A percentile compares a stretch with the other conserved stretches of the same genome.
Evolutionary conservation across 2,888 invertebrate genomes (phyloP).

Genomic region (Herminia tarsipennalis): DNA sequence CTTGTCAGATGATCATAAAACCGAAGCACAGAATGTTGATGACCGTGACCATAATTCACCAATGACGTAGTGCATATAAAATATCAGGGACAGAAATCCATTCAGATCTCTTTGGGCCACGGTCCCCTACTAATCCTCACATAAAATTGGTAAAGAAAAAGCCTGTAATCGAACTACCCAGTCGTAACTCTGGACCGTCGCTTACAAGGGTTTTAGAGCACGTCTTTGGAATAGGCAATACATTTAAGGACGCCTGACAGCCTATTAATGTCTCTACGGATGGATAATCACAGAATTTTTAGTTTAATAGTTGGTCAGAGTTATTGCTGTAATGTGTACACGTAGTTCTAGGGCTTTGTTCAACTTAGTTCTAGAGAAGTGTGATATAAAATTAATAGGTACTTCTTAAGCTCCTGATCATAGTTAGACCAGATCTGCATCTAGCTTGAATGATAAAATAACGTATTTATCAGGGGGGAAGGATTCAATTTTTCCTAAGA

Average conservation of each 20-base stretch:
- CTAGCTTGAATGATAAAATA: too few relatives aligned
- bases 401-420: too few relatives aligned
- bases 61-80: constrained; percentile 25
- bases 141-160: constrained; percentile 59
- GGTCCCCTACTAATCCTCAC: constrained; percentile 49
- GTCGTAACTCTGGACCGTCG: constrained; percentile 59
- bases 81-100: constrained; percentile 27
- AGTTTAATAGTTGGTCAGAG: neutral
- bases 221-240: constrained; percentile 42
- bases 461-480: too few relatives aligned
- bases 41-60: constrained; percentile 18
- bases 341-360: too few relatives aligned
- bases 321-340: too few relatives aligned
- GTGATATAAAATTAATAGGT: too few relatives aligned
- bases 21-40: neutral
- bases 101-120: constrained; percentile 24
- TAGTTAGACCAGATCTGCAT: too few relatives aligned
- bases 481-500: too few relatives aligned
- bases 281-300: constrained; percentile 3
- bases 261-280: constrained; percentile 30
- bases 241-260: constrained; percentile 34
- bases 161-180: constrained; percentile 53
- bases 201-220: constrained; percentile 52
- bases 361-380: too few relatives aligned
- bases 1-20: neutral